These are phyloP conservation scores for Danio choprae DNA, from an alignment of 2,797 vertebrate species.

Conservation along the genomic window DNA sequence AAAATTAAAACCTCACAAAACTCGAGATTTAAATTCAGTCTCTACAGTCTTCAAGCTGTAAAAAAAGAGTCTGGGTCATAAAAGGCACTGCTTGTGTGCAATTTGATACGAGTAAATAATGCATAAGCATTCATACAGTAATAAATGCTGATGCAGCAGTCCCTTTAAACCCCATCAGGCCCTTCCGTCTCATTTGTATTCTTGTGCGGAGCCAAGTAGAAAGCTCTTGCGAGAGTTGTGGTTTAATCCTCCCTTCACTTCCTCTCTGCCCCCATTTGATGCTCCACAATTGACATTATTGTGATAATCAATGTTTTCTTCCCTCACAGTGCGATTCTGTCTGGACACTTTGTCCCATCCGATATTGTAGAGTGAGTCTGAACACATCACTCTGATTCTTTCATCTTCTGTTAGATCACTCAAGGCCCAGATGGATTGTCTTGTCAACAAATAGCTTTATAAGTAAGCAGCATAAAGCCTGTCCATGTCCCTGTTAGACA, in stretches of 20 bases:
- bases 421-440: conserved; percentile 7
- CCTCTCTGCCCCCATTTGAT: neutral
- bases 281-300: conserved; percentile 26
- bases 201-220: conserved; percentile 5
- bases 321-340: neutral
- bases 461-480: neutral
- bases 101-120: conserved; percentile 34
- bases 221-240: neutral
- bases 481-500: neutral
- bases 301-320: neutral
- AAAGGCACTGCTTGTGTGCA: neutral
- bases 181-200: neutral
- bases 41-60: neutral
- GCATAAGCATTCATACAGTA: neutral
- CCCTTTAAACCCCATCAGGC: conserved; percentile 4
- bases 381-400: conserved; percentile 13
- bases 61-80: neutral
- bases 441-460: conserved; percentile 22
- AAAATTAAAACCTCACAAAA: too few relatives aligned
- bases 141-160: neutral
- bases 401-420: conserved; percentile 22
- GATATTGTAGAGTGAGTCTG: neutral
- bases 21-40: neutral
- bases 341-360: neutral
- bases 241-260: neutral